phyloP scores from a whole-genome alignment of 2,113 vertebrate species.

The Embiotoca jacksoni region DNA sequence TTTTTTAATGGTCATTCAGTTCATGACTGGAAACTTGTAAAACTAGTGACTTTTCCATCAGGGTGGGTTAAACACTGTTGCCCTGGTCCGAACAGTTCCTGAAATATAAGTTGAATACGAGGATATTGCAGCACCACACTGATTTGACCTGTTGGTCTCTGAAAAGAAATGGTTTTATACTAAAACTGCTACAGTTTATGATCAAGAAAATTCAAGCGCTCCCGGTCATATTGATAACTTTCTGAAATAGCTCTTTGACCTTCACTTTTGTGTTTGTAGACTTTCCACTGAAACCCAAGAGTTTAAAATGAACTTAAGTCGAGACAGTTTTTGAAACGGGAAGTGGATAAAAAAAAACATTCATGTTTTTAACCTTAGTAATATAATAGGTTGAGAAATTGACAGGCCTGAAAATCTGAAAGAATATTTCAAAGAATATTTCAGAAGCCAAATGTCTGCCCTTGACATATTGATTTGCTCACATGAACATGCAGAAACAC shows the following conservation, averaged over 20 bases:
- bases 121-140: neutral
- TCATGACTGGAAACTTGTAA: neutral
- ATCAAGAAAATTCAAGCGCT: neutral
- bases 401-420: neutral
- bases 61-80: neutral
- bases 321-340: neutral
- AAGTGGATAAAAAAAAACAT: neutral
- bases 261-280: neutral
- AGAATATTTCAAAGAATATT: neutral
- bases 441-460: neutral
- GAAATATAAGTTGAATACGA: slow-evolving; percentile 60
- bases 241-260: slow-evolving; percentile 15
- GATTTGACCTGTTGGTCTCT: slow-evolving; percentile 14
- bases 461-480: neutral
- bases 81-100: neutral
- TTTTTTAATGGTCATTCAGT: too few species aligned
- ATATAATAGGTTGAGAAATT: neutral
- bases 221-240: neutral
- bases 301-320: neutral
- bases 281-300: neutral
- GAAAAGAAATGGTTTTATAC: slow-evolving; percentile 4
- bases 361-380: neutral
- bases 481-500: slow-evolving; percentile 11
- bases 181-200: slow-evolving; percentile 30
- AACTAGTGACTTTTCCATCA: neutral